phyloP scores from a whole-genome alignment of 2,113 vertebrate genomes.

The Erythrocercus mccallii region DNA sequence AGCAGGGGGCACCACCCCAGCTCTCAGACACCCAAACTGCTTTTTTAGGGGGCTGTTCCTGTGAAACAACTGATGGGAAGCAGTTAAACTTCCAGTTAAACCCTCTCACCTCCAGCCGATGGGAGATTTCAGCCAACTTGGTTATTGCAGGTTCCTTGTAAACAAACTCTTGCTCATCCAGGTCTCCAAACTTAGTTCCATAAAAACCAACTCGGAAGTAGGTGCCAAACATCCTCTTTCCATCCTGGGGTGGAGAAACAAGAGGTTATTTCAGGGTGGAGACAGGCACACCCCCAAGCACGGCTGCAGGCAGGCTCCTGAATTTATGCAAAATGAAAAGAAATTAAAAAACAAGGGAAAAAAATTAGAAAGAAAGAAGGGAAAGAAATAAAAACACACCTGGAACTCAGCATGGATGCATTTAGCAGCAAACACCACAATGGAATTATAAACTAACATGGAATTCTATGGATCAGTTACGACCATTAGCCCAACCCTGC shows the following conservation, averaged over 20 bases:
- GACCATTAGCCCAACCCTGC: conserved; percentile 43
- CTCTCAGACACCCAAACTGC: background rate
- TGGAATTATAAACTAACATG: conserved; percentile 7
- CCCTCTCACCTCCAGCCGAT: conserved; percentile 89
- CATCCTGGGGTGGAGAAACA: conserved; percentile 79
- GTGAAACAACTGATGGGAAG: background rate
- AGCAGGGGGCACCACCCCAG: background rate
- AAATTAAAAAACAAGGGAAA: background rate
- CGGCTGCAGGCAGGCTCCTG: conserved; percentile 15
- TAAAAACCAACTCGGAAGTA: conserved; percentile 98
- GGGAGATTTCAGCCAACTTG: conserved; percentile 96
- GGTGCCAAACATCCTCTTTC: conserved; percentile 99
- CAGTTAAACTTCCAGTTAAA: background rate
- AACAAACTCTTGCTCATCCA: conserved; percentile 98
- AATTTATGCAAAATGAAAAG: conserved; percentile 12
- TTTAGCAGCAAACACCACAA: conserved; percentile 41
- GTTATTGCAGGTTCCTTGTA: conserved; percentile 99
- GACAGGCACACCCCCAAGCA: background rate
- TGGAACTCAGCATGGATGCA: conserved; percentile 42
- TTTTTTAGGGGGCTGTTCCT: background rate
- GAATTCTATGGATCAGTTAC: background rate
- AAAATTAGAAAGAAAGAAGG: background rate
- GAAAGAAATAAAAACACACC: background rate
- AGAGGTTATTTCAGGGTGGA: conserved; percentile 46
- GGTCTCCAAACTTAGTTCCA: conserved; percentile 93